Conservation (phyloP, 2,888 invertebrate genomes). For the Drosophila quasianomalipes region DNA sequence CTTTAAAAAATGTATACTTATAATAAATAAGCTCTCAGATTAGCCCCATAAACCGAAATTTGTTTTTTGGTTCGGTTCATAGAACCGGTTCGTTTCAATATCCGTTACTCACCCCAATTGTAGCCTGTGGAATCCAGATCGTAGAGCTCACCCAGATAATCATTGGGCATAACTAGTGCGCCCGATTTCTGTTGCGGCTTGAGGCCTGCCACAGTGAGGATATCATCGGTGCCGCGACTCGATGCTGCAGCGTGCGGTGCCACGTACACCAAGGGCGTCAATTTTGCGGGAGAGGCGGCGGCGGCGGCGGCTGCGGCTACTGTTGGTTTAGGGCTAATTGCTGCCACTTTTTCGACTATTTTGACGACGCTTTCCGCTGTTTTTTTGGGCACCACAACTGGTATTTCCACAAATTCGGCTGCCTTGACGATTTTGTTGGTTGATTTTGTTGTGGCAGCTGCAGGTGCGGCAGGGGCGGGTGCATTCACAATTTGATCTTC, state of each 20-base stretch:
- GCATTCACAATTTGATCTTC: conserved; percentile 61
- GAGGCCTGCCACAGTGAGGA: conserved; percentile 68
- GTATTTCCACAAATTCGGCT: conserved; percentile 67
- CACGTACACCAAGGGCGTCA: conserved; percentile 7
- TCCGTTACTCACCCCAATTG: conserved; percentile 81
- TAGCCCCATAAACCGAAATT: accelerated
- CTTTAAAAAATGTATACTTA: neutral
- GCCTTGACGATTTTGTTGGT: conserved; percentile 41
- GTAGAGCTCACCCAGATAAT: conserved; percentile 81
- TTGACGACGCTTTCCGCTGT: conserved; percentile 19
- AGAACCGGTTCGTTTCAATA: neutral
- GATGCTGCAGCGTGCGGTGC: conserved; percentile 25
- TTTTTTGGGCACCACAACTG: conserved; percentile 41
- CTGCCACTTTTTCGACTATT: conserved; percentile 25
- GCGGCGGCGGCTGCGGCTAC: conserved; percentile 15
- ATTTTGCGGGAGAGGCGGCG: neutral
- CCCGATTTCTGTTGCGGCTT: conserved; percentile 74
- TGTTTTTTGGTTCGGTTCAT: neutral
- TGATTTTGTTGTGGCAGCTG: conserved; percentile 17
- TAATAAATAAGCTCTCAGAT: neutral
- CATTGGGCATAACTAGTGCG: conserved; percentile 72
- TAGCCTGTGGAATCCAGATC: conserved; percentile 80
- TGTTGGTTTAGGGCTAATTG: conserved; percentile 14
- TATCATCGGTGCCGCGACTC: conserved; percentile 70
- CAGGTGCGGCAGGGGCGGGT: neutral